Evolutionary conservation across 2,113 vertebrate genomes (phyloP).

Genomic region (Cottus gobio): DNA sequence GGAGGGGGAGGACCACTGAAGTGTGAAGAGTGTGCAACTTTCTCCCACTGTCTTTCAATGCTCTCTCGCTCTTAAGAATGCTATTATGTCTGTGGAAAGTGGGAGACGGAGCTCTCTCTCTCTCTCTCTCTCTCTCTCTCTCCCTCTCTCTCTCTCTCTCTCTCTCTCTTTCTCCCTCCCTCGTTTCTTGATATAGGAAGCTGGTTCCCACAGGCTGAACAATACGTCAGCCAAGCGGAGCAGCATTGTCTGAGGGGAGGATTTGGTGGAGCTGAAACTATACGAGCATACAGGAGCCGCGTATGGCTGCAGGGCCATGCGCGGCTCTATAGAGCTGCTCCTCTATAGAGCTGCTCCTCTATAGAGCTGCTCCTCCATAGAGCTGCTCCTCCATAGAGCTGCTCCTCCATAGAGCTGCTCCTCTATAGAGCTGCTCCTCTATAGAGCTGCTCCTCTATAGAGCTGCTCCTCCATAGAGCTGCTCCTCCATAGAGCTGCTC

Average conservation of each 20-base stretch:
- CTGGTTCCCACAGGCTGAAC: constrained; percentile 90
- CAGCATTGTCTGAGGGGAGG: constrained; percentile 81
- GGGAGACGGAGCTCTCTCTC: constrained; percentile 50
- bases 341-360: too few relatives aligned
- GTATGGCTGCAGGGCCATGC: constrained; percentile 42
- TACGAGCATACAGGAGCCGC: constrained; percentile 57
- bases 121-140: constrained; percentile 35
- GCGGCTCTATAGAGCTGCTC: too few relatives aligned
- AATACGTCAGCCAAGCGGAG: constrained; percentile 82
- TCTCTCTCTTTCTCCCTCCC: constrained; percentile 19
- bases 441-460: too few relatives aligned
- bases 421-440: too few relatives aligned
- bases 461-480: too few relatives aligned
- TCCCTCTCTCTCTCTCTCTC: constrained; percentile 22
- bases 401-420: too few relatives aligned
- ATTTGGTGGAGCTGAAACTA: constrained; percentile 82
- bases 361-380: too few relatives aligned
- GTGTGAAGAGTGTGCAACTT: constrained; percentile 94
- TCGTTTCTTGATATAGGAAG: constrained; percentile 86
- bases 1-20: constrained; percentile 84
- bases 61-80: constrained; percentile 79
- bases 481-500: too few relatives aligned
- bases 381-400: too few relatives aligned
- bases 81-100: constrained; percentile 77
- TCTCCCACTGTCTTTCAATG: constrained; percentile 76